Conservation (phyloP, 2,113 vertebrate genomes). For the Sceloporus undulatus region DNA sequence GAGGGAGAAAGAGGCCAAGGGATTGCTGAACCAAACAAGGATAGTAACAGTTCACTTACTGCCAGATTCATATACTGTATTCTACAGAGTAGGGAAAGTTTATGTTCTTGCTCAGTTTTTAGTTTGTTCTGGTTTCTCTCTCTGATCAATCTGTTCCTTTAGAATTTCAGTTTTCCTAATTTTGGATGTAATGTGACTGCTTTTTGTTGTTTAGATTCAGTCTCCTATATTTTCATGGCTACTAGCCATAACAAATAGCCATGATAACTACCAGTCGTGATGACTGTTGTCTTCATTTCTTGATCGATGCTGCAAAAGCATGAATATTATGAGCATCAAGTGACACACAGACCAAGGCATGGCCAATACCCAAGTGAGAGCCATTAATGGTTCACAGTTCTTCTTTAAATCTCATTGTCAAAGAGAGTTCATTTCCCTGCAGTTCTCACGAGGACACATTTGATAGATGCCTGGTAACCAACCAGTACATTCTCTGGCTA, state of each 20-base stretch:
- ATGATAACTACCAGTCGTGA: no score
- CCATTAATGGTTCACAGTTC: no score
- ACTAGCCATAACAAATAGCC: neutral
- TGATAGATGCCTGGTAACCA: neutral
- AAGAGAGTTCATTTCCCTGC: neutral
- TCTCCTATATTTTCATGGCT: neutral
- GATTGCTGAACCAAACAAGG: slow-evolving; percentile 46
- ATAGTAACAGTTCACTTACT: slow-evolving; percentile 42
- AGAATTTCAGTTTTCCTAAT: neutral
- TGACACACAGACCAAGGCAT: no score
- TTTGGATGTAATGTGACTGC: neutral
- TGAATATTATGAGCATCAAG: no score
- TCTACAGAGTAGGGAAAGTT: neutral
- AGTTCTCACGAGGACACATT: neutral
- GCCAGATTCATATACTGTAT: neutral
- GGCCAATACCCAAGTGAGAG: no score
- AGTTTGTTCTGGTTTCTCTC: neutral
- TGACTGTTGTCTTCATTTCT: neutral
- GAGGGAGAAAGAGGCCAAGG: slow-evolving; percentile 13
- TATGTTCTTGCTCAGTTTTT: neutral
- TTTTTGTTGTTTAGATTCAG: neutral
- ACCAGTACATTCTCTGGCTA: neutral
- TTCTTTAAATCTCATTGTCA: no score
- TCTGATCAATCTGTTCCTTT: neutral
- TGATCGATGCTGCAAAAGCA: neutral